Evolutionary conservation across 2,113 vertebrate genomes (phyloP), one percentile per base, ranked within the genome.

Genomic region (Acrocephalus arundinaceus): DNA sequence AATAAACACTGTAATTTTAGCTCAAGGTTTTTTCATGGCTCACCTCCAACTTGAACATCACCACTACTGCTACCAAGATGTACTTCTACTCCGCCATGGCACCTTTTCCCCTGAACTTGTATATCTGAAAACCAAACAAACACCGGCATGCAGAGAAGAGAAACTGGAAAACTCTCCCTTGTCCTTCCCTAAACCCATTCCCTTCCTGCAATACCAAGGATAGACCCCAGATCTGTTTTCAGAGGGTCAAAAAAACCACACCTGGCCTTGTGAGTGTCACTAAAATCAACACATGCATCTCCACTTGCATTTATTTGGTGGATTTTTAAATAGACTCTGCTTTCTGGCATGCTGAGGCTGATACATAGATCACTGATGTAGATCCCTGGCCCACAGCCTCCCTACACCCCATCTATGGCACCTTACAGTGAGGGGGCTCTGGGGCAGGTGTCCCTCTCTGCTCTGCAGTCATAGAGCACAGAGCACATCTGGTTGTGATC

Each of bases 371-470:
- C 61, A 12, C 15, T 55, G 51, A 41, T 30, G 30, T 2, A 79
- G 39, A n/a, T 65, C 39, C 8, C 57, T 51, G 57, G 46, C 31
- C 52, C 66, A 33, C 8, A 30, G 48, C 63, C 72, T 43, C 28
- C 52, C 37, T 27, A 15, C 15, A 24, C 12, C 17, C 28, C 8
- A 0, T 9, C 54, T n/a, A 0, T 7, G 58, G 27, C 2, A 12
- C 15, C 45, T 63, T 46, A 45, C 23, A 57, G 1, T 0, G 18
- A 41, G 18, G 15, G 27, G 28, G 21, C 48, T 57, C 54, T 59
- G 54, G 35, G 72, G 33, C 21, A 68, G n/a, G 15, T 43, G 21
- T 24, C 49, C 39, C 43, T 63, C n/a, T 57, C 52, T 51, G 48
- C 35, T 79, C 74, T 67, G 35, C 61, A 79, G 62, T 16, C 16